A percentile compares a stretch with the other conserved stretches of the same genome.
phyloP scores from a whole-genome alignment of 2,888 invertebrate species.

The Scelioninae gen. 2 region DNA sequence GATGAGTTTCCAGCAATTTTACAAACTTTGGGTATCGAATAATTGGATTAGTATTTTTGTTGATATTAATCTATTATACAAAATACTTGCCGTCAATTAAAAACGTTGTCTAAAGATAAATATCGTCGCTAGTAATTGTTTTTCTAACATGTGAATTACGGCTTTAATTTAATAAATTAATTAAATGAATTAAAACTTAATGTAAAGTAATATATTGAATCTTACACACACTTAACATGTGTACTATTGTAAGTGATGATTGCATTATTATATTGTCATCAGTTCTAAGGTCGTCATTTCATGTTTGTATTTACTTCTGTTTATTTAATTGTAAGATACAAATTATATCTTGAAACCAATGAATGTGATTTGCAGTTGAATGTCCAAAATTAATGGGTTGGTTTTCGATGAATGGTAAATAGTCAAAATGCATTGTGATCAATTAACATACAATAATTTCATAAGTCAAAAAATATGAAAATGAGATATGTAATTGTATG shows the following conservation, averaged over 20 bases:
- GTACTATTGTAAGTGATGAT: too few species aligned
- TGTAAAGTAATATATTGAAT: too few species aligned
- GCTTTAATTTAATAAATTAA: too few species aligned
- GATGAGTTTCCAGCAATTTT: too few species aligned
- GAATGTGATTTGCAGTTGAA: slow-evolving; percentile 15
- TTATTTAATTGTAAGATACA: slow-evolving; percentile 38
- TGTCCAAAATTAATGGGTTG: slow-evolving; percentile 13
- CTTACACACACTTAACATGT: too few species aligned
- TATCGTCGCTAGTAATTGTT: neutral
- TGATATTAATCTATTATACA: slow-evolving; percentile 11
- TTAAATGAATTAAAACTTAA: too few species aligned
- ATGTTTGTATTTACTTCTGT: too few species aligned
- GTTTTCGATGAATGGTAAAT: slow-evolving; percentile 23
- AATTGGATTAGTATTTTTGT: slow-evolving; percentile 16
- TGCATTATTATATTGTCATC: too few species aligned
- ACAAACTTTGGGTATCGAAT: slow-evolving; percentile 16
- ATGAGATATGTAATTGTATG: slow-evolving; percentile 27
- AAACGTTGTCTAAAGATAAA: slow-evolving; percentile 23
- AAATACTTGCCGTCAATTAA: slow-evolving; percentile 46
- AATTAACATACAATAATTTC: slow-evolving; percentile 39
- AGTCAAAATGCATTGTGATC: slow-evolving; percentile 54
- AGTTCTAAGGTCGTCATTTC: too few species aligned
- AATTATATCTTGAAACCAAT: neutral
- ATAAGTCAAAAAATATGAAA: slow-evolving; percentile 25
- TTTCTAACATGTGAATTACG: too few species aligned